Percentiles rank a stretch among this genome's conserved stretches.
Evolutionary conservation across 2,797 vertebrate species (phyloP).

Genomic region (Parambassis ranga): DNA sequence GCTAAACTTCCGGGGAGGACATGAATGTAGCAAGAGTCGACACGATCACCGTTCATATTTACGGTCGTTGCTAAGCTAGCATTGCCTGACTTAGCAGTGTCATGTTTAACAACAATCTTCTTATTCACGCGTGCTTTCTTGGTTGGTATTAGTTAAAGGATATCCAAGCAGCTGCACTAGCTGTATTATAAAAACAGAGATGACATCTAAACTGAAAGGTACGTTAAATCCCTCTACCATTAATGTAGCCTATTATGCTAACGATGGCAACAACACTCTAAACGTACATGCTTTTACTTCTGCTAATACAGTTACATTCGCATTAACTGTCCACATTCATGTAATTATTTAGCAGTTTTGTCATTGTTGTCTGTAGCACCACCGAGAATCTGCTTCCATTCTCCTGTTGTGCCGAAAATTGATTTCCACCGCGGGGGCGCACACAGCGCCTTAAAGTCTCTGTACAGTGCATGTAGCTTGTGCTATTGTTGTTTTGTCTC

Average conservation of each 20-base stretch:
- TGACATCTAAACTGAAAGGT: conserved; percentile 84
- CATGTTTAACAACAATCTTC: background rate
- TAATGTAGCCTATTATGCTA: conserved; percentile 31
- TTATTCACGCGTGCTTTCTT: rapidly evolving
- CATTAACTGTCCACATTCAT: too few relatives aligned
- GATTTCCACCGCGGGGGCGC: too few relatives aligned
- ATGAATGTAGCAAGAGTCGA: background rate
- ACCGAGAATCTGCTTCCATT: too few relatives aligned
- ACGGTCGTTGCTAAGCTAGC: rapidly evolving
- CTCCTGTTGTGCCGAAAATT: too few relatives aligned
- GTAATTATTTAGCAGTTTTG: too few relatives aligned
- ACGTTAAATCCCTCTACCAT: background rate
- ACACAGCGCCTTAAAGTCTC: too few relatives aligned
- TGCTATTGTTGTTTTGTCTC: too few relatives aligned
- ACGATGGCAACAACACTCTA: too few relatives aligned
- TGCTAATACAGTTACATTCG: rapidly evolving
- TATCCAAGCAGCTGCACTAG: background rate
- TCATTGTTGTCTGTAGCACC: too few relatives aligned
- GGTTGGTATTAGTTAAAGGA: rapidly evolving
- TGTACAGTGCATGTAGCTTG: too few relatives aligned
- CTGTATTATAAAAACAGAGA: conserved; percentile 36
- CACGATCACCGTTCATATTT: rapidly evolving
- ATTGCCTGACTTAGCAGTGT: background rate
- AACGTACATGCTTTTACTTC: too few relatives aligned
- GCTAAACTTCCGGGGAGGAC: conserved; percentile 10